Evolutionary conservation across 2,113 vertebrate species (phyloP), one percentile per base, ranked within the genome.

Genomic region (Poeciliopsis turrubarensis): DNA sequence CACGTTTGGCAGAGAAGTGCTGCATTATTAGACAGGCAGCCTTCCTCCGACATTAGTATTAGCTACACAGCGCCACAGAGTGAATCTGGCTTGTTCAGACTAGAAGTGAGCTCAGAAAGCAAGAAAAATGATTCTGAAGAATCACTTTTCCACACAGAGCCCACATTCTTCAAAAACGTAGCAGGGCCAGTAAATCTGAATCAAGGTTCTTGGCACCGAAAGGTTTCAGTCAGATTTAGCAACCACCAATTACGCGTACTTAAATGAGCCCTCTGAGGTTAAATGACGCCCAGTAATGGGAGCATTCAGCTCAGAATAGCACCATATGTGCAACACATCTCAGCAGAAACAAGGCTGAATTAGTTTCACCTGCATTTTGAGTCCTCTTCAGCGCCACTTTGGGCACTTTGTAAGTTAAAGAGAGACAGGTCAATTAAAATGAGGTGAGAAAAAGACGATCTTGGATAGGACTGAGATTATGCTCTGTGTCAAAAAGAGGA

Each of bases 201-300:
- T 85, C 79, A 86, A 78, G 77, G 73, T 68, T 51, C 51, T 62
- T 78, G 39, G 60, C 72, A 78, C 63, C 9, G 3, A 82, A 77
- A 37, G 57, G 17, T 76, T 69, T 54, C 41, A 72, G 78, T 73
- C 57, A 41, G 8, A 75, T 83, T 89, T 62, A 87, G 82, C 64
- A 80, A 80, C 74, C 77, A 68, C 54, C 81, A 88, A 89, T 89
- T 87, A 88, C 17, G 34, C n/a, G 12, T 75, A 77, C 57, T 29
- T 73, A 70, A 84, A 75, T 34, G 79, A 86, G 79, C 75, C 79
- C 72, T 73, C 71, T 69, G 66, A 87, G 81, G 86, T 92, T 84
- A 68, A 79, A 80, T 68, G 80, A 83, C 76, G 41, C 80, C 68
- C 75, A 37, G 77, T 80, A 78, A 87, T 70, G 68, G 69, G 78